Percentiles rank a stretch among this genome's conserved stretches.
These are phyloP conservation scores for Zelleria hepariella DNA, from an alignment of 2,888 invertebrate species.

Conservation along the genomic window DNA sequence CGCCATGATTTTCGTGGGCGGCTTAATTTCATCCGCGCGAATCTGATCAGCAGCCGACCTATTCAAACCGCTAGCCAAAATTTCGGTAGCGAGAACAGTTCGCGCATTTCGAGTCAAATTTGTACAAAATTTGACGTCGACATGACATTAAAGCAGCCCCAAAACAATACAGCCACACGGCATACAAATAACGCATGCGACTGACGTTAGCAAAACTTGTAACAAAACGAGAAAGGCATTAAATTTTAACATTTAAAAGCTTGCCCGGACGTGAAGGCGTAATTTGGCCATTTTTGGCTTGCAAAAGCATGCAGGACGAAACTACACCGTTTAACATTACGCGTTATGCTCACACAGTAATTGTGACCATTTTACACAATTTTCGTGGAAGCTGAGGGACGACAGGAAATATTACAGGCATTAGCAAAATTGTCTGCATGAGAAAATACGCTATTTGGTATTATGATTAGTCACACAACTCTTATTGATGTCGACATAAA, in stretches of 20 bases:
- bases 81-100: no score
- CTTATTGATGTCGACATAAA: neutral
- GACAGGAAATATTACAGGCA: conserved; percentile 18
- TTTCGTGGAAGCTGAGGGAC: no score
- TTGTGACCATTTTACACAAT: conserved; percentile 29
- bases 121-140: no score
- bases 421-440: neutral
- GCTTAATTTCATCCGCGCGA: no score
- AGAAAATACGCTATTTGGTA: no score
- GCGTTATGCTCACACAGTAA: conserved; percentile 22
- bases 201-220: neutral
- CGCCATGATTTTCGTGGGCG: no score
- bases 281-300: conserved; percentile 2
- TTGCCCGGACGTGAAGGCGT: neutral
- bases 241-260: neutral
- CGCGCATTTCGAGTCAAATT: no score
- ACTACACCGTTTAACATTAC: conserved; percentile 21
- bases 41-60: no score
- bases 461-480: neutral
- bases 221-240: neutral
- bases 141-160: neutral
- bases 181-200: neutral
- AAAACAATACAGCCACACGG: neutral
- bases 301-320: conserved; percentile 12
- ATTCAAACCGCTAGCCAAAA: no score